Conservation (phyloP, 2,113 vertebrate genomes). For the Mormyrus lacerda region DNA sequence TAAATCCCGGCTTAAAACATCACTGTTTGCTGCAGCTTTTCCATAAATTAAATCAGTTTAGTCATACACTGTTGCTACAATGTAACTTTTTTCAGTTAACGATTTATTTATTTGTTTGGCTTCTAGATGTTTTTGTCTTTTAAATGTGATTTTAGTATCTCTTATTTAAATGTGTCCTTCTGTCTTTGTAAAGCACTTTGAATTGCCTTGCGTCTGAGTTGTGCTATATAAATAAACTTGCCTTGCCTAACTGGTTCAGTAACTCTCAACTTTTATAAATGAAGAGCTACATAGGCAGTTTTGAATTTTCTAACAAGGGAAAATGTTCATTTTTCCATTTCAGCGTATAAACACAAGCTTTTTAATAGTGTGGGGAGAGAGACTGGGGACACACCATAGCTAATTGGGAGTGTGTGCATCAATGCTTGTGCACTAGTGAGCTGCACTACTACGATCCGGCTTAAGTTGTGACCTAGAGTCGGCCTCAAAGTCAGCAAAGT, state of each 20-base stretch:
- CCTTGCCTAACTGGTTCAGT: background rate
- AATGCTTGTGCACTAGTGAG: background rate
- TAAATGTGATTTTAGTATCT: background rate
- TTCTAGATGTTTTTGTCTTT: background rate
- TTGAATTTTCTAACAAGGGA: background rate
- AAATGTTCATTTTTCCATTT: background rate
- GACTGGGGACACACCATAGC: background rate
- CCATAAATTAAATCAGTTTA: background rate
- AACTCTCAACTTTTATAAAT: background rate
- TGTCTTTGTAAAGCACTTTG: background rate
- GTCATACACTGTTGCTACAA: background rate
- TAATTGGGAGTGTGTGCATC: background rate
- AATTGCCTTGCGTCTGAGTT: background rate
- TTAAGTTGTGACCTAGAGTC: background rate
- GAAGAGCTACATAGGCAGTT: background rate
- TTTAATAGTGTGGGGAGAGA: background rate
- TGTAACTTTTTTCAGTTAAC: background rate
- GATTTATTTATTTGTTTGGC: background rate
- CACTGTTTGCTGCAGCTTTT: background rate
- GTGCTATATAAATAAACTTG: background rate
- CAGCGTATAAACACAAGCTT: background rate
- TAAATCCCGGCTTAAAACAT: background rate
- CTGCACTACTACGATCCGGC: background rate
- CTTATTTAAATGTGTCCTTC: background rate
- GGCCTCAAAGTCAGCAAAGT: background rate